Percentiles rank a stretch among this genome's conserved stretches.
phyloP scores from a whole-genome alignment of 2,113 vertebrate species.

The Takifugu flavidus region DNA sequence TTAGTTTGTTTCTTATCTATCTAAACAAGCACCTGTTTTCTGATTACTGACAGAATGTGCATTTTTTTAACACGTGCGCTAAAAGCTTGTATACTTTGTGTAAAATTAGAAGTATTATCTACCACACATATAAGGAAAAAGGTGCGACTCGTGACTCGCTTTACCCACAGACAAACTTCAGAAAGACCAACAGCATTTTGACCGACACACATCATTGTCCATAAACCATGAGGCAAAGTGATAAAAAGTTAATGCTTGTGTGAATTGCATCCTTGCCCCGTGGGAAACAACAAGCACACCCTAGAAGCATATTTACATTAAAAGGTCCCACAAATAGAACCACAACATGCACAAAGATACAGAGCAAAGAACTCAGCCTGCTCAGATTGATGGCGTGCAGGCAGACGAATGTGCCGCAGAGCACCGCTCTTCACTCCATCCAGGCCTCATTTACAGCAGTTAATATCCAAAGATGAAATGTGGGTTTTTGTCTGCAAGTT shows the following conservation, averaged over 20 bases:
- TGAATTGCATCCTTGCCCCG: too few relatives aligned
- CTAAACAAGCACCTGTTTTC: too few relatives aligned
- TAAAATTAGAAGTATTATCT: too few relatives aligned
- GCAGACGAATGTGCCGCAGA: neutral
- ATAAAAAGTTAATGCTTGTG: neutral
- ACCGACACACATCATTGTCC: neutral
- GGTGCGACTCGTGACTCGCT: neutral
- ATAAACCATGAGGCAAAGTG: neutral
- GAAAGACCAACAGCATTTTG: too few relatives aligned
- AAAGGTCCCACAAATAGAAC: neutral
- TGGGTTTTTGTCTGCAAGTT: slow-evolving; percentile 45
- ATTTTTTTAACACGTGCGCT: too few relatives aligned
- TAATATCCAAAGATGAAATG: slow-evolving; percentile 37
- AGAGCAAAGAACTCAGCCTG: neutral
- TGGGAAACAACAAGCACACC: too few relatives aligned
- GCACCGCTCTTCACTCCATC: slow-evolving; percentile 2
- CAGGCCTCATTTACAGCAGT: slow-evolving; percentile 13
- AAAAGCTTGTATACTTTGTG: neutral
- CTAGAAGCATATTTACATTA: too few relatives aligned
- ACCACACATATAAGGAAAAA: neutral
- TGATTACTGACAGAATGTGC: too few relatives aligned
- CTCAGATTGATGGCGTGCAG: neutral
- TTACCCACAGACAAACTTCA: too few relatives aligned
- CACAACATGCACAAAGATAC: neutral
- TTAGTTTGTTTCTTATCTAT: too few relatives aligned